Evolutionary conservation across 2,113 vertebrate species (phyloP).

Genomic region (Lamprotornis superbus): DNA sequence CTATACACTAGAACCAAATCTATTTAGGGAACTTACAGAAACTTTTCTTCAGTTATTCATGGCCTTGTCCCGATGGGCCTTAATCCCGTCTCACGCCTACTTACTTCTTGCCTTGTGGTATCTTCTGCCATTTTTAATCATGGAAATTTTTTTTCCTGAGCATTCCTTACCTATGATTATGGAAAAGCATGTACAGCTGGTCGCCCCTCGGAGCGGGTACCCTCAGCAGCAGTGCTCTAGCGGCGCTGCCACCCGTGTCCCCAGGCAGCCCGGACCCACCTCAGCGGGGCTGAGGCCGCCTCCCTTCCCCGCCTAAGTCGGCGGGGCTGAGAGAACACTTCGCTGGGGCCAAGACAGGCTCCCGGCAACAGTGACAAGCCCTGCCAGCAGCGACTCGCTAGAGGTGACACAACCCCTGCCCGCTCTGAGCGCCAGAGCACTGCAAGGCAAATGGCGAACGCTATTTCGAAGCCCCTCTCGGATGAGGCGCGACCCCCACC

Average conservation of each 20-base stretch:
- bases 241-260: background rate
- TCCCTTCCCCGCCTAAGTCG: background rate
- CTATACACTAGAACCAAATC: background rate
- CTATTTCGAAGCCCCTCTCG: background rate
- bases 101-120: background rate
- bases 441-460: background rate
- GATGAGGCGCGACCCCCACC: background rate
- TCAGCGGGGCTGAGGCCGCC: background rate
- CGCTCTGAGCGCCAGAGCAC: background rate
- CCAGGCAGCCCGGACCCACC: background rate
- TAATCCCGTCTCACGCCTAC: background rate
- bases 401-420: background rate
- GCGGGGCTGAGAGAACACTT: background rate
- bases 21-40: background rate
- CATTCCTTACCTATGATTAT: background rate
- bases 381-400: background rate
- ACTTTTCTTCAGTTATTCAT: background rate
- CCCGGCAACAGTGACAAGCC: background rate
- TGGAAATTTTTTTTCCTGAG: background rate
- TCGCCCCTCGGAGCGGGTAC: accelerated
- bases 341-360: background rate
- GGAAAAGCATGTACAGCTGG: background rate
- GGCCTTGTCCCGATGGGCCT: background rate
- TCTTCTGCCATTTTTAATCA: background rate
- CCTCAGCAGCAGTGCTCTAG: accelerated